Evolutionary conservation across 2,113 vertebrate genomes (phyloP), one percentile per base, ranked within the genome.

Genomic region (Myiozetetes cayanensis): DNA sequence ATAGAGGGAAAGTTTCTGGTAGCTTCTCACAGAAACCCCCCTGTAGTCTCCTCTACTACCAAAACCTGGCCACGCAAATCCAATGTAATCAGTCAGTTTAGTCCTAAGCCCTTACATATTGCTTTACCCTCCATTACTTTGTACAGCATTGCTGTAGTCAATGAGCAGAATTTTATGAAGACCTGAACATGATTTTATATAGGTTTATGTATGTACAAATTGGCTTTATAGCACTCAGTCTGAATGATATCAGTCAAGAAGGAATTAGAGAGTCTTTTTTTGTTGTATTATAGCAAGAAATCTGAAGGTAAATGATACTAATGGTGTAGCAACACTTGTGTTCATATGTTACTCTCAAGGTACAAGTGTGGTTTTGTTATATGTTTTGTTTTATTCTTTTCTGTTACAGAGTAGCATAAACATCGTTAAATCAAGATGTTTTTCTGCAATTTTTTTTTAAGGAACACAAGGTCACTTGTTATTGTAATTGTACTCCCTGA

Each of bases 131-230:
- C 37, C 39, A 86, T 87, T 84, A 79, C 67, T 74, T 74, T 58
- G 43, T 88, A 78, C 62, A 93, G 7, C 30, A 77, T 82, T 91
- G 50, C 61, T 80, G 43, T 89, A 95, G 88, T 85, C 47, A 87
- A 91, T 20, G 35, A 67, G 91, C 66, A 91, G 27, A 91, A 85
- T 88, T 90, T 95, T 84, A 87, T 93, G 58, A 96, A 84, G 47
- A 65, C 10, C 4, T 90, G 59, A 84, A 80, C 12, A 18, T 41
- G 50, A 22, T 62, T 79, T 87, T 50, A 23, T 30, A 76, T 35
- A 76, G 66, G n/a, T 43, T 90, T 91, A 49, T 8, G 14, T 61
- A 30, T 75, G 37, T 85, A 89, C 66, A 87, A 88, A 82, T 58
- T 76, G 28, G 31, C 30, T 85, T 79, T 84, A 62, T 67, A 71